Conservation (phyloP, 2,113 vertebrate species). For the Pseudopodoces humilis region DNA sequence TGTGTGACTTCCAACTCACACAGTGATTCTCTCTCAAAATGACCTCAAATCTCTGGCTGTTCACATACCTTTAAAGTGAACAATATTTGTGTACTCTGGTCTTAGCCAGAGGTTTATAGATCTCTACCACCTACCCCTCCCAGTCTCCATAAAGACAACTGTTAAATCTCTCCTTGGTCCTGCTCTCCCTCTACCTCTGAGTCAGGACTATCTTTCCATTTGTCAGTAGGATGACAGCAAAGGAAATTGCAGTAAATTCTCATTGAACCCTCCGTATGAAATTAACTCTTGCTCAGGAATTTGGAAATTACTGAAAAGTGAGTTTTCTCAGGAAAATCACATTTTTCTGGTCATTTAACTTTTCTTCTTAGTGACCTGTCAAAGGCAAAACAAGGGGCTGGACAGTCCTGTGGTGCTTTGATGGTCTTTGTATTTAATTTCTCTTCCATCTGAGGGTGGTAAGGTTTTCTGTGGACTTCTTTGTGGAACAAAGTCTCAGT, state of each 20-base stretch:
- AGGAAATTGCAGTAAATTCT: neutral
- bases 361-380: neutral
- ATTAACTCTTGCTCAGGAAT: neutral
- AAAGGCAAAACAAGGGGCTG: neutral
- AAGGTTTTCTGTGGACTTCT: neutral
- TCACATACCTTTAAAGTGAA: neutral
- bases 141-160: neutral
- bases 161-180: neutral
- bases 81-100: neutral
- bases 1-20: neutral
- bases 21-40: neutral
- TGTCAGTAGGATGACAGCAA: neutral
- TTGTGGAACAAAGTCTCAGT: neutral
- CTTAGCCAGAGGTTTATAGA: neutral
- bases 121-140: neutral
- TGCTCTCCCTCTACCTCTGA: neutral
- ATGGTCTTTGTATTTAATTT: neutral
- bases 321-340: neutral
- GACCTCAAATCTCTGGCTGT: neutral
- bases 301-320: neutral
- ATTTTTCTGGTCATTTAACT: neutral
- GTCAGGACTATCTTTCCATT: neutral
- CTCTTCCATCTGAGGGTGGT: neutral
- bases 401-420: fast-evolving
- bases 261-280: neutral